phyloP scores from a whole-genome alignment of 2,797 vertebrate species.

The Thalassophryne amazonica region DNA sequence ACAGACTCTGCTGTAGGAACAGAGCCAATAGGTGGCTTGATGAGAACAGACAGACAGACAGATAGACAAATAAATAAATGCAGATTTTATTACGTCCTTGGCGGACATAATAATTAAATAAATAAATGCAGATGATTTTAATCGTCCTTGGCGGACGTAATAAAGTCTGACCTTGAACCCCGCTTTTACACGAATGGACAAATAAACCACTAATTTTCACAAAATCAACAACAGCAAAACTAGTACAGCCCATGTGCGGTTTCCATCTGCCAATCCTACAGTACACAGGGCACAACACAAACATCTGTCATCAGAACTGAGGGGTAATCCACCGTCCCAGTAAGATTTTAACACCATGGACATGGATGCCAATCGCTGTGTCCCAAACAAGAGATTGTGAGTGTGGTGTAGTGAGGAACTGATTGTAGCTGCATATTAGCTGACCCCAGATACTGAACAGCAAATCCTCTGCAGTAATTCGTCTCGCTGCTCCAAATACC shows the following conservation, averaged over 20 bases:
- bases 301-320: conserved; percentile 37
- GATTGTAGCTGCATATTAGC: conserved; percentile 66
- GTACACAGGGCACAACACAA: conserved; percentile 13
- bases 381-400: conserved; percentile 42
- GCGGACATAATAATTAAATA: too few species aligned
- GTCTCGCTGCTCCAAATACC: conserved; percentile 81
- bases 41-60: too few species aligned
- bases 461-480: conserved; percentile 82
- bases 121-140: too few species aligned
- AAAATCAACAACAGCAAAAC: conserved; percentile 10
- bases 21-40: too few species aligned
- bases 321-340: conserved; percentile 38
- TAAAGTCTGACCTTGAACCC: conserved; percentile 17
- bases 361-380: conserved; percentile 16
- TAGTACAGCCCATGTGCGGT: conserved; percentile 12
- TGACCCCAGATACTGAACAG: conserved; percentile 80
- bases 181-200: neutral
- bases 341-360: conserved; percentile 27
- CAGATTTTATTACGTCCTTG: too few species aligned
- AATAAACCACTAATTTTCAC: neutral
- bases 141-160: too few species aligned
- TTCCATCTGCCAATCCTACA: conserved; percentile 23
- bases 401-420: conserved; percentile 24
- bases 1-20: too few species aligned
- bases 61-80: too few species aligned